A percentile compares a stretch with the other conserved stretches of the same genome.
Evolutionary conservation across 2,113 vertebrate genomes (phyloP).

Genomic region (Leucoraja erinaceus): DNA sequence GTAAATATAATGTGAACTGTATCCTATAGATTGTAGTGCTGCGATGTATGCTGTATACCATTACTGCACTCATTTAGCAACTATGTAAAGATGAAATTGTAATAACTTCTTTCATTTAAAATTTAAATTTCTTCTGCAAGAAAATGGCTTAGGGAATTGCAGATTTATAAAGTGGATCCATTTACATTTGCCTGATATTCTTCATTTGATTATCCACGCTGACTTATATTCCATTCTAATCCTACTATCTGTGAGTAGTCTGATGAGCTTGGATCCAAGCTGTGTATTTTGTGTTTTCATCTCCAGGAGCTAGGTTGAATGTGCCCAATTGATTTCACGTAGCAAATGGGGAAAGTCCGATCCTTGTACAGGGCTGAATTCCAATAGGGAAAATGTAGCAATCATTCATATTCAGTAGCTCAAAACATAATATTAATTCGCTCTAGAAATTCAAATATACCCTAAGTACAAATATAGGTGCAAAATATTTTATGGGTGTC

Average conservation of each 20-base stretch:
- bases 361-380: background rate
- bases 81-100: background rate
- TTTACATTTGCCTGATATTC: background rate
- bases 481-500: background rate
- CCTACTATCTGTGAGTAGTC: background rate
- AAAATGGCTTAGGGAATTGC: background rate
- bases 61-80: background rate
- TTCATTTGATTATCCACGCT: background rate
- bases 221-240: background rate
- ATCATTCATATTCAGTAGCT: background rate
- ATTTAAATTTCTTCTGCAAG: background rate
- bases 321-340: background rate
- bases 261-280: background rate
- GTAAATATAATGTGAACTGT: background rate
- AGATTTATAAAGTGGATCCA: background rate
- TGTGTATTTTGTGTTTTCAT: background rate
- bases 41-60: background rate
- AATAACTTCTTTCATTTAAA: background rate
- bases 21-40: background rate
- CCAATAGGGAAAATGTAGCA: background rate
- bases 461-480: background rate
- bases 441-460: background rate
- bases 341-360: background rate
- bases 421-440: background rate
- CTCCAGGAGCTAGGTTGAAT: background rate